Base-by-base conservation (phyloP, 2,113 vertebrate species). In the Notarius lentiginosus region DNA sequence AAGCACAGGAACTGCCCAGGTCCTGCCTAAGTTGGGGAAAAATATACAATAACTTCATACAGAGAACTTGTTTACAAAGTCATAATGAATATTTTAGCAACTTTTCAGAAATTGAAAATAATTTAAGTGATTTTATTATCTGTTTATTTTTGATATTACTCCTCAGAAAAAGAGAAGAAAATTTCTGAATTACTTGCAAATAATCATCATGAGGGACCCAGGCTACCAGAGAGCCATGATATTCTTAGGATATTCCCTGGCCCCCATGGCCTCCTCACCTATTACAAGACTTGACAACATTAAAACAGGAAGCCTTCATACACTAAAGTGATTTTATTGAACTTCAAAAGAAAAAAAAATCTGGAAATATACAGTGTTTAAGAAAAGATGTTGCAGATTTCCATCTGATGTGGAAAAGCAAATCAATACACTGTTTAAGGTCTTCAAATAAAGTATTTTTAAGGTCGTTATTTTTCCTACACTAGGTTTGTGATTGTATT, bases 31-130 rank as follows among this genome's bases (percentile, higher is more conserved):
- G 9, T 1, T 77, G 0, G 90, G 83, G 30, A 93, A 92, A 90
- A 68, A 58, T 79, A 55, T 70, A 87, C 86, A 93, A 91, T 90
- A 93, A 94, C 88, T 91, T 93, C 93, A 93, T 65, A 88, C 92
- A 0, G 72, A 79, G 41, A 92, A 93, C 84, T 91, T 92, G 27
- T 2, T 30, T 24, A 47, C 68, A 75, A 83, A 83, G 49, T 80
- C 80, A 72, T 65, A 60, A 75, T 15, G 24, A 9, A 24, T 60
- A 55, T n/a, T 82, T 84, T 9, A 65, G 24, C 34, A 80, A 7
- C n/a, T 30, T 79, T 79, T 79, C 47, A 65, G 20, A 41, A 84
- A 76, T 34, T n/a, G 12, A 70, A 17, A 56, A 79, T 4, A 49
- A 73, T 56, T 72, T 82, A 60, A 34, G 51, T 85, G 24, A 30